phyloP scores from a whole-genome alignment of 2,888 invertebrate genomes.

The Synanthedon formicaeformis region DNA sequence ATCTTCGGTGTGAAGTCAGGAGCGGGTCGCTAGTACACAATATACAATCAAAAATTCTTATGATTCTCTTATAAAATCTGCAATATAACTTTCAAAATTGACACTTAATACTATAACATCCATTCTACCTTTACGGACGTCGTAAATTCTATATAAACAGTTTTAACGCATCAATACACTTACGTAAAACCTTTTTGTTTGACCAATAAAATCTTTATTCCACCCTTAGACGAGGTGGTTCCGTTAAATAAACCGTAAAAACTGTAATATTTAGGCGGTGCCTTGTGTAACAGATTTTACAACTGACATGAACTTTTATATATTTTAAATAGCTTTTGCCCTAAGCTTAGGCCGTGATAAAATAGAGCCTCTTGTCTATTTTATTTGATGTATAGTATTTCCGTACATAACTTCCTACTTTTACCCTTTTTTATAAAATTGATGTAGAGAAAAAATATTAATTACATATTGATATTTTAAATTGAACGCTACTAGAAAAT shows the following conservation, averaged over 20 bases:
- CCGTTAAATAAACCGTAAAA: conserved; percentile 21
- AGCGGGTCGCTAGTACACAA: too few species aligned
- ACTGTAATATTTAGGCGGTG: conserved; percentile 9
- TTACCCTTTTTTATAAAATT: too few species aligned
- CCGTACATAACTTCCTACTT: not conserved
- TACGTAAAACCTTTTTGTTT: conserved; percentile 14
- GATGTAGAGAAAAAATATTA: too few species aligned
- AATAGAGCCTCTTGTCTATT: not conserved
- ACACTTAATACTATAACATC: not conserved
- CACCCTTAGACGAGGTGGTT: conserved; percentile 7
- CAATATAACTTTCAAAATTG: not conserved
- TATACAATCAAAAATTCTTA: too few species aligned
- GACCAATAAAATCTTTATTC: conserved; percentile 18
- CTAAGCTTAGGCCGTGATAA: not conserved
- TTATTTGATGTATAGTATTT: not conserved
- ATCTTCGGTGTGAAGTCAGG: too few species aligned
- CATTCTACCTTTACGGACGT: not conserved
- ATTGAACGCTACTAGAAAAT: too few species aligned
- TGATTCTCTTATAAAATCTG: too few species aligned
- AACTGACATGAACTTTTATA: not conserved
- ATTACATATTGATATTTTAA: too few species aligned
- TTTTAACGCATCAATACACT: conserved; percentile 11
- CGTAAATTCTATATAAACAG: conserved; percentile 16
- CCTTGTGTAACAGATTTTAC: conserved; percentile 9
- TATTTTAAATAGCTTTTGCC: not conserved